Base-by-base conservation (phyloP, 1,140 invertebrate genomes). In the Drosophila sucinea region DNA sequence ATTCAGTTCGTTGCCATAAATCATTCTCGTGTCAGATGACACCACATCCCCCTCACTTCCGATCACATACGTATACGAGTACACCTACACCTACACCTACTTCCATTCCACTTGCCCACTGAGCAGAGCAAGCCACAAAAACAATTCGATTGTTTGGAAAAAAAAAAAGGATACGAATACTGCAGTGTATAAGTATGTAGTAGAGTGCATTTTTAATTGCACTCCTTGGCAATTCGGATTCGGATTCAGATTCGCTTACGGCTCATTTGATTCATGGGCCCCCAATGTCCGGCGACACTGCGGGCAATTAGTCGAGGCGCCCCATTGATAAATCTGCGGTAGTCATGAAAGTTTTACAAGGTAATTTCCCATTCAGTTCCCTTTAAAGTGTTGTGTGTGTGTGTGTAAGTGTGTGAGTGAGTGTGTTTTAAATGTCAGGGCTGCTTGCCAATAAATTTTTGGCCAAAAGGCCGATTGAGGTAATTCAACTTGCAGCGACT, bases 321-420 rank as follows among this genome's bases (percentile, higher is more conserved):
- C 64, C 62, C 63, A 76, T 58, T 83, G 80, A 83, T 83, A 83
- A 84, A 84, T 84, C 73, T 79, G 77, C 67, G 72, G 62, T 56
- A 73, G 64, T 83, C 81, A 84, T 79, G 69, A 67, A 83, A 84
- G 66, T 84, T 84, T 84, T 84, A 79, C 81, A 84, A 83, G 67
- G 81, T 73, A 84, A 84, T 83, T 83, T 77, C 57, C 38, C 41
- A 62, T 65, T 47, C 33, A 27, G 51, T 40, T 30, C 23, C 32
- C 35, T 58, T 44, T 57, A 58, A 73, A 51, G 51, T 11, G 60
- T 11, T 38, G 2, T 38, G 8, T 38, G 11, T 47, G 27, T 4
- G 5, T 8, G 10, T 11, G 38, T 2, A 17, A 7, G 33, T 38
- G 56, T 54, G 32, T 11, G 35, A 32, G 44, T 51, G 11, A 35